Base-by-base conservation (phyloP, 2,113 vertebrate species). In the Kryptolebias marmoratus region DNA sequence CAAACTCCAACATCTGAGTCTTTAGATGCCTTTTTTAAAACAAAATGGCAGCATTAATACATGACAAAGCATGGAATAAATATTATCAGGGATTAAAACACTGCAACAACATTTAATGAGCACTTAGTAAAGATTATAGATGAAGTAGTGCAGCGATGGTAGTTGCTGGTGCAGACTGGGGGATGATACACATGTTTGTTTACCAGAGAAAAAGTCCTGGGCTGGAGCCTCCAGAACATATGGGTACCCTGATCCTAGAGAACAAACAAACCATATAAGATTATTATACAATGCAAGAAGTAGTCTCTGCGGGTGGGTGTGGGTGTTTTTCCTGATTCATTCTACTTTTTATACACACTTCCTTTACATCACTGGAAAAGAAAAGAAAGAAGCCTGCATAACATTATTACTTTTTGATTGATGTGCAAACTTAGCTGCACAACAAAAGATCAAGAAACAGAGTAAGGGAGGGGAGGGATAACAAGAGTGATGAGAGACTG, bases 161-260 rank as follows among this genome's bases (percentile, higher is more conserved):
- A 77, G 81, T 56, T 61, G 15, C 15, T 50, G 39, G 54, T 71
- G 73, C 28, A 63, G 30, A 67, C 48, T 48, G 78, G 63, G 36
- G 57, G 48, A 67, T 62, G 22, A 68, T 48, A 48, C 30, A 47
- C 48, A 39, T 69, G 18, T 68, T 83, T 85, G 61, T 56, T 83
- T 93, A 94, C 92, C 93, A 82, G 91, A 91, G 58, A 92, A 57
- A 93, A 91, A 93, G 87, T 92, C 89, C 68, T 68, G 86, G 59
- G 89, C 83, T 36, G 91, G 89, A 36, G 89, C 57, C 50, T 91
- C 83, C 88, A 93, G 87, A 83, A 90, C 89, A 87, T 92, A 93
- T 30, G 90, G 88, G 71, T 90, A 94, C 84, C 93, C 93, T 91
- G 87, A 92, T 86, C 93, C 93, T 94, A 89, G 79, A 88, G 90